These are phyloP conservation scores for Halocynthia aurantium DNA, from an alignment of 23 tunicate species.

Conservation along the genomic window DNA sequence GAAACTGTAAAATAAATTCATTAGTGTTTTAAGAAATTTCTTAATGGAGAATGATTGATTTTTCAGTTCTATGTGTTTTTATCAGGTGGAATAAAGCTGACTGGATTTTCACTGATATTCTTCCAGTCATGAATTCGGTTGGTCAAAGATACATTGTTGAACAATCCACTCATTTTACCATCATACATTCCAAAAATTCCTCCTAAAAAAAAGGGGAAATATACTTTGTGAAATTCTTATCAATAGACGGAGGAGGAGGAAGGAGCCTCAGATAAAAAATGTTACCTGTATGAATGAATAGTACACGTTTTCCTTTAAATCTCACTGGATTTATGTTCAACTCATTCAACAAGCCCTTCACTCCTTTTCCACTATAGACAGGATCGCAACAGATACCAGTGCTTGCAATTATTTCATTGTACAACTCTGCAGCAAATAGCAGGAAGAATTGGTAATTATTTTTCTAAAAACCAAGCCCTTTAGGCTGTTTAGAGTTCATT, in stretches of 20 bases:
- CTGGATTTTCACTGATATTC: background rate
- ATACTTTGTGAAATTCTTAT: too few relatives aligned
- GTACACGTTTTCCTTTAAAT: conserved; percentile 65
- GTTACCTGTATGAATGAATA: conserved; percentile 84
- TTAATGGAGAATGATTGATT: too few relatives aligned
- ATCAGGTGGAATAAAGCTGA: too few relatives aligned
- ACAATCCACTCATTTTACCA: conserved; percentile 22
- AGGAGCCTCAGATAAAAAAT: background rate
- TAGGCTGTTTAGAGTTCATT: too few relatives aligned
- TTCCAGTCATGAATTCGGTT: conserved; percentile 13
- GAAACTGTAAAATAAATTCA: too few relatives aligned
- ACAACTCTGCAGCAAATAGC: conserved; percentile 14
- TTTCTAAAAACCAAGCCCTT: too few relatives aligned
- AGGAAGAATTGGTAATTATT: background rate
- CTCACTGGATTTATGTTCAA: conserved; percentile 44
- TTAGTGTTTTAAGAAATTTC: too few relatives aligned
- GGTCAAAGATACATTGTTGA: background rate
- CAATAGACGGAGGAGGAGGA: too few relatives aligned
- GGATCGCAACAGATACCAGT: conserved; percentile 91
- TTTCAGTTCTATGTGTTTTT: too few relatives aligned
- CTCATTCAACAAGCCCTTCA: conserved; percentile 64
- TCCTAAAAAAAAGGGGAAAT: conserved; percentile 3
- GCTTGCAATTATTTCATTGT: conserved; percentile 16
- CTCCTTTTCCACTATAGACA: conserved; percentile 94
- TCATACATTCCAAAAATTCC: conserved; percentile 48